A percentile compares a stretch with the other conserved stretches of the same genome.
These are phyloP conservation scores for Magallana nippona DNA, from an alignment of 2,888 invertebrate genomes.

Conservation along the genomic window DNA sequence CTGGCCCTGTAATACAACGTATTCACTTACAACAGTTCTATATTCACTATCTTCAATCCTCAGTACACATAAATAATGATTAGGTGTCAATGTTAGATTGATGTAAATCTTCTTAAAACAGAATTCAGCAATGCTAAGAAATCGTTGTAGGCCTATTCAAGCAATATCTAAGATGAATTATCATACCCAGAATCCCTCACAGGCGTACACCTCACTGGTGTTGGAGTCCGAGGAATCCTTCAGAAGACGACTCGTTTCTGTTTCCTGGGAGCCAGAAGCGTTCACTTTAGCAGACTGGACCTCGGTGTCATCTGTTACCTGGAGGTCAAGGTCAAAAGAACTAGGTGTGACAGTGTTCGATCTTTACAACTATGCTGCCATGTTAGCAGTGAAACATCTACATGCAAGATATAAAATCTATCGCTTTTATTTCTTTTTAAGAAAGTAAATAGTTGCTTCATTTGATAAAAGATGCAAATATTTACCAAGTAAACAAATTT, in stretches of 20 bases:
- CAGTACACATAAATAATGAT: no score
- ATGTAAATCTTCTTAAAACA: no score
- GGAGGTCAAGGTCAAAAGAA: neutral
- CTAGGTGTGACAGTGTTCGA: neutral
- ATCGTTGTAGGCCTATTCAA: no score
- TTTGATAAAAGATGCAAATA: neutral
- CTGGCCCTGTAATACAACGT: no score
- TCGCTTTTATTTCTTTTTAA: no score
- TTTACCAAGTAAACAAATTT: conserved; percentile 75
- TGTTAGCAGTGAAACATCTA: no score
- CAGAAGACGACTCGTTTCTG: conserved; percentile 22
- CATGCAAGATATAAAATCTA: no score
- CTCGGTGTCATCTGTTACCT: conserved; percentile 30
- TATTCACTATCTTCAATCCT: no score
- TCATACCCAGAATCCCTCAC: conserved; percentile 38
- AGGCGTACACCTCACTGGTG: neutral
- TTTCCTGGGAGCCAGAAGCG: neutral
- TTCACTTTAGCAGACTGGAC: neutral
- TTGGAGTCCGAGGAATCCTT: neutral
- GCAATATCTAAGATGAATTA: no score
- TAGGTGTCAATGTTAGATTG: no score
- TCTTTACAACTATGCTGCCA: neutral
- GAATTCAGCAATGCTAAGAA: no score
- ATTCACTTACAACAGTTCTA: no score
- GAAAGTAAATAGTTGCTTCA: neutral